These are phyloP conservation scores for Squalus acanthias DNA, from an alignment of 2,797 vertebrate genomes.

Conservation along the genomic window DNA sequence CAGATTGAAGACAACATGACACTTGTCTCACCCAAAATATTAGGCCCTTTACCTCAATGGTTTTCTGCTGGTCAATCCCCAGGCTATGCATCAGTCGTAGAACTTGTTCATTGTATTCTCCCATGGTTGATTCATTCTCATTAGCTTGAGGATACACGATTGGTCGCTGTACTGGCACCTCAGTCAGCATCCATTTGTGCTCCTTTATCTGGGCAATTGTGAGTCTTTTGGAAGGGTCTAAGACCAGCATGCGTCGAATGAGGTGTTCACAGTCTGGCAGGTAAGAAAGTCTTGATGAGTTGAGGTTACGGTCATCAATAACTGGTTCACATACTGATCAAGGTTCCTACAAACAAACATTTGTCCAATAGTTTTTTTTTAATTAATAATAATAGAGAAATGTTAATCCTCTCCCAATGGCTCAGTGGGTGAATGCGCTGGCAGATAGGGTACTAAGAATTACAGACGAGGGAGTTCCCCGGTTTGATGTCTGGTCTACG, in stretches of 20 bases:
- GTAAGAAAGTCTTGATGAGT: conserved; percentile 22
- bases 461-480: not conserved
- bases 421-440: not conserved
- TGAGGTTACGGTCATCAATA: not conserved
- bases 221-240: conserved; percentile 89
- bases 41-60: conserved; percentile 74
- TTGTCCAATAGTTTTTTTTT: not conserved
- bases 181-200: conserved; percentile 93
- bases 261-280: conserved; percentile 88
- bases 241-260: conserved; percentile 92
- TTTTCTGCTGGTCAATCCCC: conserved; percentile 96
- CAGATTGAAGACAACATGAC: not conserved
- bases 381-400: not conserved
- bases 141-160: conserved; percentile 74
- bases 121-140: conserved; percentile 70
- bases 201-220: conserved; percentile 92
- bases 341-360: not conserved
- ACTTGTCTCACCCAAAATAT: conserved; percentile 34
- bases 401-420: no score
- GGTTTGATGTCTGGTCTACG: not conserved
- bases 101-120: conserved; percentile 93
- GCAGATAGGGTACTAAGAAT: not conserved
- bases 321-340: conserved; percentile 28
- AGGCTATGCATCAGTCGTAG: conserved; percentile 94
- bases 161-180: conserved; percentile 80